These are phyloP conservation scores for Pissodes strobi DNA, from an alignment of 1,140 invertebrate genomes.

Conservation along the genomic window DNA sequence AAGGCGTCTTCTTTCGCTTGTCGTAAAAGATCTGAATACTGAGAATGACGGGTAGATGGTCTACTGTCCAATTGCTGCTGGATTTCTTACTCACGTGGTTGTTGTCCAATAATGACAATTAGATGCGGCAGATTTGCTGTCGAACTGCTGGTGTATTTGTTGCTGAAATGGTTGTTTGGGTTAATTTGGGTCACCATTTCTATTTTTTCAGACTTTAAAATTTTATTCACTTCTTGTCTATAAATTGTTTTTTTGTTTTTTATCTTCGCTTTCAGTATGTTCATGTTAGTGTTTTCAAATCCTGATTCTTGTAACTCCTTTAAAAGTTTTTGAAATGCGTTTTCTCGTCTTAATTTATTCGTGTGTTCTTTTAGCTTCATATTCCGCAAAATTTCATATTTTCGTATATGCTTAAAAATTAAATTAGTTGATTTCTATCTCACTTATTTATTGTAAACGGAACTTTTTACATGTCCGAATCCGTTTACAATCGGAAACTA, in stretches of 20 bases:
- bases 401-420: conserved; percentile 16
- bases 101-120: too few species aligned
- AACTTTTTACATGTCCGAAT: neutral
- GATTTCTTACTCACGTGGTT: too few species aligned
- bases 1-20: too few species aligned
- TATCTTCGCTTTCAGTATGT: conserved; percentile 13
- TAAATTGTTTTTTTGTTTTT: conserved; percentile 24
- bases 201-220: conserved; percentile 23
- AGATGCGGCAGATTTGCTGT: too few species aligned
- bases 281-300: conserved; percentile 16
- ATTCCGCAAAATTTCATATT: conserved; percentile 16
- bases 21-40: too few species aligned
- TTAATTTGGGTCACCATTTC: too few species aligned
- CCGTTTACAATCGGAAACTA: conserved; percentile 2
- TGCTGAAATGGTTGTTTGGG: too few species aligned
- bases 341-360: conserved; percentile 15
- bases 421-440: conserved; percentile 11
- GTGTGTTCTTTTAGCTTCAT: conserved; percentile 15
- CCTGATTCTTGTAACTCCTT: conserved; percentile 9
- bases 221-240: too few species aligned
- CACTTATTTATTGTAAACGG: neutral
- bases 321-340: conserved; percentile 14
- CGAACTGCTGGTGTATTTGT: too few species aligned
- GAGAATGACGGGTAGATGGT: too few species aligned
- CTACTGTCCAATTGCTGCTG: too few species aligned